A percentile compares a stretch with the other conserved stretches of the same genome.
phyloP scores from a whole-genome alignment of 2,113 vertebrate genomes.

The Tringa solitaria region DNA sequence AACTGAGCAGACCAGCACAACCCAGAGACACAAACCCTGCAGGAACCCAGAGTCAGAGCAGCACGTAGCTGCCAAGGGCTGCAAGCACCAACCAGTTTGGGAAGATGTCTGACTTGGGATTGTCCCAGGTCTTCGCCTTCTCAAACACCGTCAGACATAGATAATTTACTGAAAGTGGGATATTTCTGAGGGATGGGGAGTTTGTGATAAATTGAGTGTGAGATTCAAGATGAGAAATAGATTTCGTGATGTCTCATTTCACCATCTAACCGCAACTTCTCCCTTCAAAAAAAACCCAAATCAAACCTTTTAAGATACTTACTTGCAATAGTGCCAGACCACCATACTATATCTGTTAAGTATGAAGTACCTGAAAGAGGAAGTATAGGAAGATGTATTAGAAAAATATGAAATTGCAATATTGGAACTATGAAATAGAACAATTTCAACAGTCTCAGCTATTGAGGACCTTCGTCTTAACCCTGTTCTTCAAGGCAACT shows the following conservation, averaged over 20 bases:
- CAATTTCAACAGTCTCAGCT: background rate
- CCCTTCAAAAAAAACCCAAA: background rate
- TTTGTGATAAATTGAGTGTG: background rate
- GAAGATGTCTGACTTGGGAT: background rate
- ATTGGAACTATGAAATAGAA: background rate
- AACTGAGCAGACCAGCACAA: background rate
- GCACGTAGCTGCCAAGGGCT: background rate
- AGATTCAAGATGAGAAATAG: background rate
- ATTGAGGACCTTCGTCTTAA: background rate
- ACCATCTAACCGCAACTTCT: background rate
- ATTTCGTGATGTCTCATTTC: background rate
- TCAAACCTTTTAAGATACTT: constrained; percentile 68
- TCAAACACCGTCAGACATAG: background rate
- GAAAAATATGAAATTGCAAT: background rate
- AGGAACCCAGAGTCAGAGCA: background rate
- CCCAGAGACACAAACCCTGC: background rate
- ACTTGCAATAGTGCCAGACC: constrained; percentile 93
- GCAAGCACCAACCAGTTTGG: background rate
- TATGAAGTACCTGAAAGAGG: constrained; percentile 83
- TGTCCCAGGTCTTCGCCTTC: background rate
- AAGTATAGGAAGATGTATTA: background rate
- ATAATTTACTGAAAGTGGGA: background rate
- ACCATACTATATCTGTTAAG: constrained; percentile 91
- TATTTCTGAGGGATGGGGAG: background rate
- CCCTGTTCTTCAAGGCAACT: background rate